Evolutionary conservation across 2,888 invertebrate genomes (phyloP).

Genomic region (Sceliomorpha sp.): DNA sequence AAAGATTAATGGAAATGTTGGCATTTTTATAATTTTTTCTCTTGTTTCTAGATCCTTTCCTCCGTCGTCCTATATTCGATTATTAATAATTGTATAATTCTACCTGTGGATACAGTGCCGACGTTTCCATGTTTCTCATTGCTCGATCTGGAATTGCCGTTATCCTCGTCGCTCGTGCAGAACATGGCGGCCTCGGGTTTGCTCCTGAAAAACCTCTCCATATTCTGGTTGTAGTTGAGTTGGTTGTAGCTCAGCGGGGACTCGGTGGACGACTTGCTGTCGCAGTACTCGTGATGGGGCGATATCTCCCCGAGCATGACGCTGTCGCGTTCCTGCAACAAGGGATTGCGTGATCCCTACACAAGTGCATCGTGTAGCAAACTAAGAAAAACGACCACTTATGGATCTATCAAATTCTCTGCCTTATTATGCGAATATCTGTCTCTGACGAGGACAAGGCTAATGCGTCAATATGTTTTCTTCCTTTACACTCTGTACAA

Average conservation of each 20-base stretch:
- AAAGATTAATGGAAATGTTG: not conserved
- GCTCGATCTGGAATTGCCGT: conserved; percentile 57
- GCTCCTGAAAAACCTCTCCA: conserved; percentile 83
- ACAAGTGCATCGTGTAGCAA: conserved; percentile 68
- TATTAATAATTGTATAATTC: too few relatives aligned
- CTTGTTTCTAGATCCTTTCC: too few relatives aligned
- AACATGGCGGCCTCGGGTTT: conserved; percentile 43
- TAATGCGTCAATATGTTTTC: too few relatives aligned
- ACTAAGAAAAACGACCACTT: conserved; percentile 52
- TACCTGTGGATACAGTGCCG: conserved; percentile 60
- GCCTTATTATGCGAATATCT: conserved; percentile 2
- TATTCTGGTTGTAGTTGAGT: conserved; percentile 91
- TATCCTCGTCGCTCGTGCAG: conserved; percentile 72
- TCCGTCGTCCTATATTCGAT: too few relatives aligned
- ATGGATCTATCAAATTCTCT: conserved; percentile 38
- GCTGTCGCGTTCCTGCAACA: conserved; percentile 87
- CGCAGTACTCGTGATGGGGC: conserved; percentile 90
- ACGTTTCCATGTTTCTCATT: conserved; percentile 67
- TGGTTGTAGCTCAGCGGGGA: conserved; percentile 92
- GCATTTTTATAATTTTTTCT: too few relatives aligned
- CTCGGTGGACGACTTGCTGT: conserved; percentile 89
- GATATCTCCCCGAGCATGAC: conserved; percentile 92
- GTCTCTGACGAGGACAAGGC: not conserved
- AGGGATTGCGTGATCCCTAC: conserved; percentile 78
- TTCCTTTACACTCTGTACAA: too few relatives aligned